Conservation (phyloP, 2,888 invertebrate genomes). For the Rhorus exstirpatorius region DNA sequence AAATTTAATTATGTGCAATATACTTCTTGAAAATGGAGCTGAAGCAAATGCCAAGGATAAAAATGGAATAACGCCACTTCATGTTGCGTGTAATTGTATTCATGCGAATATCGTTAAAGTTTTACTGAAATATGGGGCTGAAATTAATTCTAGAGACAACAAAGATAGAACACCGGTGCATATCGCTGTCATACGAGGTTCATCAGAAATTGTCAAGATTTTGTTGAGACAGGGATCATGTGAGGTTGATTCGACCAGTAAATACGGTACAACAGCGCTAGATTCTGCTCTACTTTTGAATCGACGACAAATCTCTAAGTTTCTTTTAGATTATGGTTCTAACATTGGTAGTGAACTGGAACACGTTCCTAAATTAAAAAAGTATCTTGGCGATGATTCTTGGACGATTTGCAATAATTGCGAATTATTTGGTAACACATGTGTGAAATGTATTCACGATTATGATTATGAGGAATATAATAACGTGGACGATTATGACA, state of each 20-base stretch:
- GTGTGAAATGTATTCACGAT: not conserved
- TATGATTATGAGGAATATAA: too few species aligned
- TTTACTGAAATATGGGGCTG: conserved; percentile 13
- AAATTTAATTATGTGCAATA: too few species aligned
- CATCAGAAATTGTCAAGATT: not conserved
- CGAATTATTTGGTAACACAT: too few species aligned
- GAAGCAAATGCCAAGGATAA: not conserved
- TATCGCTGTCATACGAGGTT: not conserved
- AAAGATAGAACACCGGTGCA: not conserved
- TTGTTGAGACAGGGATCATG: not conserved
- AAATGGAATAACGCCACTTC: conserved; percentile 8
- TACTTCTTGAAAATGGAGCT: conserved; percentile 32
- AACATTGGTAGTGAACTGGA: too few species aligned
- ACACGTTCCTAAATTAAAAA: too few species aligned
- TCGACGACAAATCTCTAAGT: not conserved
- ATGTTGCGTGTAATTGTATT: not conserved
- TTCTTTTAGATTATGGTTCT: conserved; percentile 3
- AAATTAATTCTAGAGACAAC: not conserved
- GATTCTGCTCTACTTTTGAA: conserved; percentile 6
- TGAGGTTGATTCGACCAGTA: not conserved
- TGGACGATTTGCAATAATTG: too few species aligned
- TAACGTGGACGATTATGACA: too few species aligned
- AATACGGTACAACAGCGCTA: conserved; percentile 19
- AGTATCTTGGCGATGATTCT: too few species aligned
- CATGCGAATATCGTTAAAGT: not conserved